Conservation (phyloP, 2,888 invertebrate species). For the Eupithecia dodoneata region DNA sequence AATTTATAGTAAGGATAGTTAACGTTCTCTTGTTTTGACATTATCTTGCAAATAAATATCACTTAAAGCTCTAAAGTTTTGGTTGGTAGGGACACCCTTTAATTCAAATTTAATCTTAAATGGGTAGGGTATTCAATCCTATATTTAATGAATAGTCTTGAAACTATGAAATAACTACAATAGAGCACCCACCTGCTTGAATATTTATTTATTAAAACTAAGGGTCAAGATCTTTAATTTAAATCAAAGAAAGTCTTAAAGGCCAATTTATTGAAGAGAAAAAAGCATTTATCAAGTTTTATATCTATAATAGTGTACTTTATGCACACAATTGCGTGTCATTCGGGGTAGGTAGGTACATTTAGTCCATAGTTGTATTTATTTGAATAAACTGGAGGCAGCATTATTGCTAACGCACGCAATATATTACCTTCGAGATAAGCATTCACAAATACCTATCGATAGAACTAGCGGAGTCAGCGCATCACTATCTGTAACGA, state of each 20-base stretch:
- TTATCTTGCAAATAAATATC: constrained; percentile 3
- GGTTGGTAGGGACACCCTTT: background rate
- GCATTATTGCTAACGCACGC: background rate
- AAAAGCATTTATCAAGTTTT: background rate
- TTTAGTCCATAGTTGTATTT: background rate
- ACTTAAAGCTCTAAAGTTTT: background rate
- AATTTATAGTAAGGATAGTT: background rate
- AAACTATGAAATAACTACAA: background rate
- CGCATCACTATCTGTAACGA: constrained; percentile 33
- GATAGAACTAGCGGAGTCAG: constrained; percentile 25
- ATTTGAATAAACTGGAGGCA: background rate
- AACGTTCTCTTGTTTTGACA: constrained; percentile 9
- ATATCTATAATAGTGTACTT: too few species aligned
- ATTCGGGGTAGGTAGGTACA: background rate
- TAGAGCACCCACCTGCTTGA: background rate
- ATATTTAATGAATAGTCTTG: background rate
- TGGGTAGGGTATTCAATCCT: background rate
- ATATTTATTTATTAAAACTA: background rate
- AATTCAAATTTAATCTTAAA: background rate
- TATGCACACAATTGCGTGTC: background rate
- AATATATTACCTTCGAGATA: background rate
- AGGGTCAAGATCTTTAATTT: background rate
- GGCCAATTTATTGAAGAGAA: background rate
- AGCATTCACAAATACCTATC: constrained; percentile 22
- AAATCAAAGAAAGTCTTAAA: background rate